A percentile compares a stretch with the other conserved stretches of the same genome.
These are phyloP conservation scores for Colletes collaris DNA, from an alignment of 2,888 invertebrate species.

Conservation along the genomic window DNA sequence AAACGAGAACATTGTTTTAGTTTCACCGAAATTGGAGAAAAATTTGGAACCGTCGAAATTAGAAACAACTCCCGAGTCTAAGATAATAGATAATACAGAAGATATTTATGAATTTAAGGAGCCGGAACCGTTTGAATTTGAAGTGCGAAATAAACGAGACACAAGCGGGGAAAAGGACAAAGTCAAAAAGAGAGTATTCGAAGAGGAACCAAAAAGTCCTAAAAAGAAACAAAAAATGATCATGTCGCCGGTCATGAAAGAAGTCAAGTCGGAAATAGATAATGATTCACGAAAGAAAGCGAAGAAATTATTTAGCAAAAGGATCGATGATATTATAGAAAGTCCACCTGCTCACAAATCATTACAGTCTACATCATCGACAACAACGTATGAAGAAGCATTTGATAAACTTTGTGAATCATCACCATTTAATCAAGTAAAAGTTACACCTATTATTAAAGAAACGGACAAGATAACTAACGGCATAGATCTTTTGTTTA, in stretches of 20 bases:
- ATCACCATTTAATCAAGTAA: slow-evolving; percentile 84
- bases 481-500: slow-evolving; percentile 81
- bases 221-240: slow-evolving; percentile 79
- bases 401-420: slow-evolving; percentile 84
- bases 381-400: slow-evolving; percentile 81
- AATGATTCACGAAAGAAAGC: slow-evolving; percentile 70
- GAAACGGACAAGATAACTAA: slow-evolving; percentile 70
- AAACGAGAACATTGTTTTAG: slow-evolving; percentile 64
- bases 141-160: slow-evolving; percentile 85
- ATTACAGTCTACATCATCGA: slow-evolving; percentile 35
- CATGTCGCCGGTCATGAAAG: slow-evolving; percentile 59
- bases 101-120: slow-evolving; percentile 96
- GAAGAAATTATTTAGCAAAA: slow-evolving; percentile 72
- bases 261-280: slow-evolving; percentile 51
- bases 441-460: slow-evolving; percentile 68
- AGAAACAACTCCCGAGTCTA: slow-evolving; percentile 56
- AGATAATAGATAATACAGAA: slow-evolving; percentile 76
- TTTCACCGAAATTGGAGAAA: slow-evolving; percentile 76
- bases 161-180: slow-evolving; percentile 78
- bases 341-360: slow-evolving; percentile 37
- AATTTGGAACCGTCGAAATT: slow-evolving; percentile 57
- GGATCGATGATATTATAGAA: slow-evolving; percentile 68
- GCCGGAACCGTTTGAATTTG: slow-evolving; percentile 94
- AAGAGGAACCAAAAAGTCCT: slow-evolving; percentile 80
- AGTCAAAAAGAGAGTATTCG: slow-evolving; percentile 78